Conservation (phyloP, 1,140 invertebrate species). For the Ceratitis capitata region DNA sequence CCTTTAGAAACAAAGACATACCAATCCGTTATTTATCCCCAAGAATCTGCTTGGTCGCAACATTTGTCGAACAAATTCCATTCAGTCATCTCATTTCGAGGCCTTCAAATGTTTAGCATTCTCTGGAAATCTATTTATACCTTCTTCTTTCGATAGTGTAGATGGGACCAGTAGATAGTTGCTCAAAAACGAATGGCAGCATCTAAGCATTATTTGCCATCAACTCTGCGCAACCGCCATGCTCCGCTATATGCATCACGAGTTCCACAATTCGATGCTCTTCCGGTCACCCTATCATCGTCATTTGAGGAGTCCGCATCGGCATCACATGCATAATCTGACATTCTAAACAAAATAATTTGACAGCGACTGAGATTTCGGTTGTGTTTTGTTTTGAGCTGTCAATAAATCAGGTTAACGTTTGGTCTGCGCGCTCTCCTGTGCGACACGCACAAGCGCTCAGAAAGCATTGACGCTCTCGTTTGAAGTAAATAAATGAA, state of each 20-base stretch:
- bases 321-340: neutral
- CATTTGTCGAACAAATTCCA: too few relatives aligned
- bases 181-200: too few relatives aligned
- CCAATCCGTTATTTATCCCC: too few relatives aligned
- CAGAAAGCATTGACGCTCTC: neutral
- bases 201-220: too few relatives aligned
- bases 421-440: neutral
- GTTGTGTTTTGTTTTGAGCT: neutral
- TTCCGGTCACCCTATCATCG: neutral
- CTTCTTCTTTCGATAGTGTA: too few relatives aligned
- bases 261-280: neutral
- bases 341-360: constrained; percentile 20
- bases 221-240: neutral
- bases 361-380: constrained; percentile 17
- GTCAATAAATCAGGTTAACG: neutral
- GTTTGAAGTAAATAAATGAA: neutral
- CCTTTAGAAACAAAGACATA: too few relatives aligned
- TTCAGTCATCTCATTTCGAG: too few relatives aligned
- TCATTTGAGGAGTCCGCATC: neutral
- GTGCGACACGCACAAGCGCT: neutral
- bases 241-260: neutral
- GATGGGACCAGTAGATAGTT: too few relatives aligned
- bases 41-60: too few relatives aligned
- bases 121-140: too few relatives aligned
- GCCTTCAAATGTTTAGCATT: too few relatives aligned